These are phyloP conservation scores for Rachycentron canadum DNA, from an alignment of 2,797 vertebrate species.

Conservation along the genomic window DNA sequence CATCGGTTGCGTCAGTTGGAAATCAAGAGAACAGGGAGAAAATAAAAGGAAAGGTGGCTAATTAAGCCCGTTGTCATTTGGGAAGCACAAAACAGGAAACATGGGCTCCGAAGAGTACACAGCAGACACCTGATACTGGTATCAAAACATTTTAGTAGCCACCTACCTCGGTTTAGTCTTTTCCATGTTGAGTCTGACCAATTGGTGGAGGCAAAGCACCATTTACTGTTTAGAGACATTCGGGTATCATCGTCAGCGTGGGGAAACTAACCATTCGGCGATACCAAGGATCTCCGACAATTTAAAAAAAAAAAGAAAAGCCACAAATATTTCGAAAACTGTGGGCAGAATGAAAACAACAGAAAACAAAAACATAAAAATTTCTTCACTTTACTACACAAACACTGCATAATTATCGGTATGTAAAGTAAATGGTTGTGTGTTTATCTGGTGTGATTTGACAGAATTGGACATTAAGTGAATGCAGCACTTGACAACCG, in stretches of 20 bases:
- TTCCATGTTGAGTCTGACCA: neutral
- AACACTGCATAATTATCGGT: too few relatives aligned
- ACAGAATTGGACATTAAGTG: neutral
- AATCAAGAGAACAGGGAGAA: too few relatives aligned
- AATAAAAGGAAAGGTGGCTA: neutral
- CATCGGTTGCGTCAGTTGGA: too few relatives aligned
- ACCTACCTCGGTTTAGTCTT: neutral
- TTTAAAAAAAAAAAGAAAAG: too few relatives aligned
- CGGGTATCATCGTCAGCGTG: neutral
- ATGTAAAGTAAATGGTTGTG: too few relatives aligned
- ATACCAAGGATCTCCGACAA: too few relatives aligned
- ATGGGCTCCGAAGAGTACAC: neutral
- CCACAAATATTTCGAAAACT: neutral
- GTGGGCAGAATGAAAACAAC: neutral
- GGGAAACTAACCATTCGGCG: too few relatives aligned
- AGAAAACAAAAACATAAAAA: neutral
- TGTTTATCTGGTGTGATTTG: too few relatives aligned
- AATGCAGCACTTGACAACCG: neutral
- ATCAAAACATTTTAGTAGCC: neutral
- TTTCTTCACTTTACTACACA: too few relatives aligned
- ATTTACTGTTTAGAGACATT: neutral
- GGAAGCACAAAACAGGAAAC: too few relatives aligned
- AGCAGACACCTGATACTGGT: neutral
- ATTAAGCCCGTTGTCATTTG: neutral
- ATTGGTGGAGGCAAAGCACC: slow-evolving; percentile 33